Percentiles rank a stretch among this genome's conserved stretches.
These are phyloP conservation scores for Ia io DNA, from an alignment of 2,113 vertebrate species.

Conservation along the genomic window DNA sequence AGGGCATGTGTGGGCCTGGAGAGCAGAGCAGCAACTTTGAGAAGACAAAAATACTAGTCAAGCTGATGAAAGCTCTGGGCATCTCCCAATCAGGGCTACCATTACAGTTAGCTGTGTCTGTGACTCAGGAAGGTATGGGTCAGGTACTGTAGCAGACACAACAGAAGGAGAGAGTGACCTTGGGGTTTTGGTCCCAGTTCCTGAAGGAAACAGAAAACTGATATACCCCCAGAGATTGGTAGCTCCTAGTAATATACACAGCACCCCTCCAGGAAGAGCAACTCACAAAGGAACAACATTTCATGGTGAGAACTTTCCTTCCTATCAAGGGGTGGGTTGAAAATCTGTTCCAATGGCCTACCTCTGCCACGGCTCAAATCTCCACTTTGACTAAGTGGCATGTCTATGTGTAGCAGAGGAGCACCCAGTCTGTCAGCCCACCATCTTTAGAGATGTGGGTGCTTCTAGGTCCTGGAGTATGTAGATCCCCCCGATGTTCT, in stretches of 20 bases:
- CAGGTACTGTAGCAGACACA: background rate
- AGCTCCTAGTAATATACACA: too few species aligned
- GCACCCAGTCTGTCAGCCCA: background rate
- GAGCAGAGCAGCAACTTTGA: background rate
- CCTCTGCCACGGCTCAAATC: background rate
- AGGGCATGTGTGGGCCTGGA: background rate
- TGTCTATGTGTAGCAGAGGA: background rate
- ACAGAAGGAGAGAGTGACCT: background rate
- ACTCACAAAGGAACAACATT: background rate
- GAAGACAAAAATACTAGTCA: background rate
- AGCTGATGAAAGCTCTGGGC: background rate
- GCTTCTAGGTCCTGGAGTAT: background rate
- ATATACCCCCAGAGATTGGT: background rate
- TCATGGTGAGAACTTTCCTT: background rate
- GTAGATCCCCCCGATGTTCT: background rate
- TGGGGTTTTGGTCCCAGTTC: background rate
- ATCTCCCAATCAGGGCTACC: background rate
- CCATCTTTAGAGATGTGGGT: background rate
- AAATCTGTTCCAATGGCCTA: background rate
- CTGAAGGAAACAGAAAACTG: background rate
- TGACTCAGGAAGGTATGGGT: background rate
- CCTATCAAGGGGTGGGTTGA: background rate
- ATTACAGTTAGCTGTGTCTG: background rate
- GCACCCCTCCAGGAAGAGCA: background rate
- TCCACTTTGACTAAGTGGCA: background rate